Evolutionary conservation across 2,113 vertebrate genomes (phyloP), one percentile per base, ranked within the genome.

Genomic region (Ictidomys tridecemlineatus): DNA sequence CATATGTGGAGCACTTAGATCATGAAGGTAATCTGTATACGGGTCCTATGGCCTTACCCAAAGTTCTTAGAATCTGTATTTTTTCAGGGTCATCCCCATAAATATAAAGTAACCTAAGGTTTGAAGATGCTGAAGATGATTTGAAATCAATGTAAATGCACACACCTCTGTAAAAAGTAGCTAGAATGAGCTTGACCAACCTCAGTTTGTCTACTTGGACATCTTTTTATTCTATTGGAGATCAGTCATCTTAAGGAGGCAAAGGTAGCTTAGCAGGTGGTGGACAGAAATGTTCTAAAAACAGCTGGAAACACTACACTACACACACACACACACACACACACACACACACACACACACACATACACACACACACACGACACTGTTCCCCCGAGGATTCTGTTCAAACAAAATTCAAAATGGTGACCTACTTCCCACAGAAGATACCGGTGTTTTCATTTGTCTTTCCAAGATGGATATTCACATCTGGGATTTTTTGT

Each of bases 371-470:
- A 30, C 84, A 89, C 74, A 42, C 53, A 51, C 24, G 4, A 84
- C 53, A 58, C 34, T 30, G 37, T 82, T 96, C 93, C 95, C 88
- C 73, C 0, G n/a, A 89, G 94, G 85, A 92, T 96, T 91, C 72
- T 93, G 53, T 91, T 96, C 93, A 95, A 95, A 95, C 67, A 87
- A 93, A 85, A 94, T 95, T 93, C 95, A 97, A 95, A 92, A 97
- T 95, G 77, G 92, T 95, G 94, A 97, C 97, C 93, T 97, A 74
- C 78, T 96, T 97, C 96, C 34, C 93, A 96, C 53, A 94, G 93
- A 96, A 80, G 87, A 94, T 26, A 82, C 91, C 79, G 86, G 1
- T 78, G 72, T 89, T 97, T 70, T 32, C 79, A 45, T 88, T 69
- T 67, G 84, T 94, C 93, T 97, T 96, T 77, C 74, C 72, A 77